phyloP scores from a whole-genome alignment of 2,797 vertebrate species.

The Corythornis leucogaster region DNA sequence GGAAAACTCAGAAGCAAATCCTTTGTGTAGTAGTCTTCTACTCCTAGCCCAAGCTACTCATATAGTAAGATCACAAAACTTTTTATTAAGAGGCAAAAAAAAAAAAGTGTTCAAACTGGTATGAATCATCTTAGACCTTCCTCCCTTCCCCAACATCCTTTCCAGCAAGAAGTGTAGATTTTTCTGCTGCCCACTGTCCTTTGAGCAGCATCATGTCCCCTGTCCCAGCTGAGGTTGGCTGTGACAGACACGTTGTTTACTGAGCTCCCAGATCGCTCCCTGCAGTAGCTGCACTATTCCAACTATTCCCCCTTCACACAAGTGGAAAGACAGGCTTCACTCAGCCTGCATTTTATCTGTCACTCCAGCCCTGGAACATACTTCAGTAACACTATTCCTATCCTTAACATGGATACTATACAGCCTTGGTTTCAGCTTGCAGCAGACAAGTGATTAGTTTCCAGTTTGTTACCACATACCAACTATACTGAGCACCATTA shows the following conservation, averaged over 20 bases:
- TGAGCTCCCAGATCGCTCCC: neutral
- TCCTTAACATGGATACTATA: slow-evolving; percentile 41
- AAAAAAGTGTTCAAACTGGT: neutral
- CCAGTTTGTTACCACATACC: slow-evolving; percentile 41
- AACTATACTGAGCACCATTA: neutral
- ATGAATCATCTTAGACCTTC: neutral
- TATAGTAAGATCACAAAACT: neutral
- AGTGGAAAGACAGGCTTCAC: slow-evolving; percentile 29
- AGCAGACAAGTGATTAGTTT: slow-evolving; percentile 35
- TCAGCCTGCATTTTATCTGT: slow-evolving; percentile 3
- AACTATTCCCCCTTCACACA: slow-evolving; percentile 14
- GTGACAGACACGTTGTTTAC: neutral
- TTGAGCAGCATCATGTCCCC: rapidly evolving
- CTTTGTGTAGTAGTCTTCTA: neutral
- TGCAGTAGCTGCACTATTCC: neutral
- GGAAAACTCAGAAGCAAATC: neutral
- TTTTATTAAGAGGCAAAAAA: no score
- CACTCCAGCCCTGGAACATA: slow-evolving; percentile 38
- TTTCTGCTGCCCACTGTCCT: neutral
- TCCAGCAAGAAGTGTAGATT: neutral
- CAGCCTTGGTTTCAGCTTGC: slow-evolving; percentile 59
- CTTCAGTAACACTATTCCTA: slow-evolving; percentile 33
- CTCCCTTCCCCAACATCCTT: neutral
- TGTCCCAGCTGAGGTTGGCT: neutral
- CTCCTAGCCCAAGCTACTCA: neutral